Evolutionary conservation across 1,140 invertebrate genomes (phyloP), one percentile per base, ranked within the genome.

Genomic region (Sitobion miscanthi): DNA sequence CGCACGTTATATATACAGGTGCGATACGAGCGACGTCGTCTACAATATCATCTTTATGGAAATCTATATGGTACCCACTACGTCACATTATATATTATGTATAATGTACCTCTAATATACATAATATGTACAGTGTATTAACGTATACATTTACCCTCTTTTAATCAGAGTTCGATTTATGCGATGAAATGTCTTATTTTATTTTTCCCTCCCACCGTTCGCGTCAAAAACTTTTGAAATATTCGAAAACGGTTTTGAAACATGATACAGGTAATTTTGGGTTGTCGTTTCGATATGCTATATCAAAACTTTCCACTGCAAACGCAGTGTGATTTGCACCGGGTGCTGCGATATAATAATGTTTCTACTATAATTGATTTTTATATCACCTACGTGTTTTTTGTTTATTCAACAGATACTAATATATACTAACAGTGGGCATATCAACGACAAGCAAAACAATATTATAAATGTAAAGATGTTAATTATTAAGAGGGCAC

Each of bases 11-110:
- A 47, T 47, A 47, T 77, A 77, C 85, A 21, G 69, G 35, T 54
- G 90, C n/a, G 62, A 83, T 83, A 91, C 62, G 69, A 42, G 20
- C 30, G 88, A 57, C 88, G 88, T 57, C 88, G 52, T 89, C 52
- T 89, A 57, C 35, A 89, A 5, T 25, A 20, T 38, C 52, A 89
- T 89, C 52, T 42, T 23, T 57, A 89, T 89, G 57, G n/a, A 89
- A 89, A 89, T 57, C 49, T 57, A 57, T 89, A 89, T 25, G 14
- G 30, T 77, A 35, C 35, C 35, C 2, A 35, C 35, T 11, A 88
- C 20, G 17, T n/a, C 11, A 69, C 25, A 62, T 14, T 54, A 23
- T 54, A 54, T 54, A 52, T 52, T 9, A 3, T 69, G 30, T 77
- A 30, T 45, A 85, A 45, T 42, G 83, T 85, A 86, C 8, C 21